Conservation (phyloP, 1,140 invertebrate genomes). For the Lanistes nyassanus region DNA sequence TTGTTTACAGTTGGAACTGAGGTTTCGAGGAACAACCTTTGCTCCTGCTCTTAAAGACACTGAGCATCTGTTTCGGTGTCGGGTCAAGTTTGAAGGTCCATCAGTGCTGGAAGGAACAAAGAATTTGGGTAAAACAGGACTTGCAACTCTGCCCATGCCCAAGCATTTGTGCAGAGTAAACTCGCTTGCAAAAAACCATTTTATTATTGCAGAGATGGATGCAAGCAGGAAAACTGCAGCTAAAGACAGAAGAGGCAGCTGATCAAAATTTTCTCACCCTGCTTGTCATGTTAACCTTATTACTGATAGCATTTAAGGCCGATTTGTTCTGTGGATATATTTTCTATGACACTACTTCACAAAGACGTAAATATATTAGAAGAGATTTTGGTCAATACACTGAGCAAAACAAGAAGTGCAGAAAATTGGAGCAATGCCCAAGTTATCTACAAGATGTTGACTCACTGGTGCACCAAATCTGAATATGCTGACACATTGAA, state of each 20-base stretch:
- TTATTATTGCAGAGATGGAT: conserved; percentile 36
- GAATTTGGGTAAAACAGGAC: conserved; percentile 40
- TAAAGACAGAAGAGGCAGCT: background rate
- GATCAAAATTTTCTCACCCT: too few relatives aligned
- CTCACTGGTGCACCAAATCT: too few relatives aligned
- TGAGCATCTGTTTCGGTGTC: conserved; percentile 36
- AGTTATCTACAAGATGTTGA: too few relatives aligned
- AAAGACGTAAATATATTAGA: too few relatives aligned
- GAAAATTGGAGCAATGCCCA: too few relatives aligned
- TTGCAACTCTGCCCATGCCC: conserved; percentile 38
- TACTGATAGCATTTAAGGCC: too few relatives aligned
- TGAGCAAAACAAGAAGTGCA: too few relatives aligned
- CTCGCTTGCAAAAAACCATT: conserved; percentile 40
- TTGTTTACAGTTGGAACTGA: conserved; percentile 32
- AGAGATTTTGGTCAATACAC: too few relatives aligned
- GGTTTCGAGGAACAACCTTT: conserved; percentile 37
- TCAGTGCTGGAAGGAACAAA: conserved; percentile 44
- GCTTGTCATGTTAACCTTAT: too few relatives aligned
- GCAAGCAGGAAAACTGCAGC: conserved; percentile 5
- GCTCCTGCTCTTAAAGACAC: conserved; percentile 25
- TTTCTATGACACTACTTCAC: too few relatives aligned
- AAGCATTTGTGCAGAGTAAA: conserved; percentile 37
- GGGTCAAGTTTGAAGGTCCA: conserved; percentile 48
- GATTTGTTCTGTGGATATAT: too few relatives aligned
- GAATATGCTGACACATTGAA: too few relatives aligned